phyloP scores from a whole-genome alignment of 2,888 invertebrate genomes.

The Drosophila mayaguana region DNA sequence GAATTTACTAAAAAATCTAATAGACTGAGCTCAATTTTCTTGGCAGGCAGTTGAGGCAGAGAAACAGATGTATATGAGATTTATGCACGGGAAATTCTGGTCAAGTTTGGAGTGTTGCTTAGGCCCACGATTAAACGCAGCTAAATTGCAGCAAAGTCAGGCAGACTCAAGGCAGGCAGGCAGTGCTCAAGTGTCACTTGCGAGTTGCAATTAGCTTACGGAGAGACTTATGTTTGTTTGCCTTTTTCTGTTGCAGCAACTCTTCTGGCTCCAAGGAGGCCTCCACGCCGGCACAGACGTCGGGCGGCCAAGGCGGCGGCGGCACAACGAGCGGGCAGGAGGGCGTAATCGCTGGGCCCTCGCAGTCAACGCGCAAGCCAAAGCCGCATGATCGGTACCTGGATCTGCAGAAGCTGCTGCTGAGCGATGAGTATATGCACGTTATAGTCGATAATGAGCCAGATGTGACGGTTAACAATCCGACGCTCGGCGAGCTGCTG shows the following conservation, averaged over 20 bases:
- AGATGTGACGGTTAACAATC: conserved; percentile 88
- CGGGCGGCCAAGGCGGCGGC: conserved; percentile 76
- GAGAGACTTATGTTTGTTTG: conserved; percentile 41
- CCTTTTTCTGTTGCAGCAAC: conserved; percentile 75
- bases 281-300: conserved; percentile 82
- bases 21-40: conserved; percentile 6
- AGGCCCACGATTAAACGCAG: conserved; percentile 35
- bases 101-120: conserved; percentile 22
- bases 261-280: conserved; percentile 85
- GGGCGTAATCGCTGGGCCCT: conserved; percentile 62
- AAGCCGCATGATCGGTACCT: conserved; percentile 83
- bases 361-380: conserved; percentile 78
- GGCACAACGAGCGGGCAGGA: conserved; percentile 69
- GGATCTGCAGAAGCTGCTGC: conserved; percentile 76
- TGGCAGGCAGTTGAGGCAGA: neutral
- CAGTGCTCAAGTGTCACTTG: conserved; percentile 34
- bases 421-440: conserved; percentile 76
- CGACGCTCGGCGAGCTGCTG: conserved; percentile 90
- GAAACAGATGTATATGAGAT: neutral
- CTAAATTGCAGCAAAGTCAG: conserved; percentile 29
- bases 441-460: conserved; percentile 86
- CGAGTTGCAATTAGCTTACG: conserved; percentile 49
- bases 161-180: conserved; percentile 40
- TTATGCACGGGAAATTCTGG: conserved; percentile 36
- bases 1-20: conserved; percentile 16